phyloP scores from a whole-genome alignment of 2,113 vertebrate species.

The Elachura formosa region DNA sequence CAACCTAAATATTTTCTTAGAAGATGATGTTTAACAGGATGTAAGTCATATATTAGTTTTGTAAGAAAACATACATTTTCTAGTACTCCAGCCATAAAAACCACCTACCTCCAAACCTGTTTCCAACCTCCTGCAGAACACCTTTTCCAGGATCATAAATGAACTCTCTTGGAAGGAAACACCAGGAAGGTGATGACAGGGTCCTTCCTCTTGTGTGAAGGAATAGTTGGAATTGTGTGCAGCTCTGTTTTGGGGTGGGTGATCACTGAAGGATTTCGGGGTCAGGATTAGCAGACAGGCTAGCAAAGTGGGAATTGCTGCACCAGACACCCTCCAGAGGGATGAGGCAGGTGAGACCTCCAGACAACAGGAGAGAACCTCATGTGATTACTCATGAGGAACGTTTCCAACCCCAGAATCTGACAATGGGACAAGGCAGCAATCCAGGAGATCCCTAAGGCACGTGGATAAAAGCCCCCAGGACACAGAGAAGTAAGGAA shows the following conservation, averaged over 20 bases:
- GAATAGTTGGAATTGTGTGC: background rate
- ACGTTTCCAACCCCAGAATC: rapidly evolving
- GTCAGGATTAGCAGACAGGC: background rate
- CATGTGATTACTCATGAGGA: background rate
- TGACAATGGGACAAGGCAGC: rapidly evolving
- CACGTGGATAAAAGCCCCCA: rapidly evolving
- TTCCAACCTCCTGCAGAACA: background rate
- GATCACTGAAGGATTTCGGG: background rate
- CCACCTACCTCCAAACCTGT: slow-evolving; percentile 8
- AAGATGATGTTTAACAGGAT: slow-evolving; percentile 63
- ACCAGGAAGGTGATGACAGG: background rate
- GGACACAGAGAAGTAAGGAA: background rate
- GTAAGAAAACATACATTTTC: slow-evolving; percentile 57
- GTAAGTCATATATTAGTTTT: slow-evolving; percentile 48
- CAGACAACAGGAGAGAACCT: background rate
- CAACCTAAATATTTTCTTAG: slow-evolving; percentile 65
- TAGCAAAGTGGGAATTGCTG: background rate
- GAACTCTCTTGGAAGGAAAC: background rate
- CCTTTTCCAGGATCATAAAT: background rate
- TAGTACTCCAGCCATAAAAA: slow-evolving; percentile 50
- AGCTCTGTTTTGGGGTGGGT: background rate
- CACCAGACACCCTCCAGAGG: background rate
- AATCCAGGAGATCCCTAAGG: background rate
- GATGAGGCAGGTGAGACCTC: background rate
- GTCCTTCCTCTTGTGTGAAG: background rate